phyloP scores from a whole-genome alignment of 2,888 invertebrate species.

The Pterostichus madidus region DNA sequence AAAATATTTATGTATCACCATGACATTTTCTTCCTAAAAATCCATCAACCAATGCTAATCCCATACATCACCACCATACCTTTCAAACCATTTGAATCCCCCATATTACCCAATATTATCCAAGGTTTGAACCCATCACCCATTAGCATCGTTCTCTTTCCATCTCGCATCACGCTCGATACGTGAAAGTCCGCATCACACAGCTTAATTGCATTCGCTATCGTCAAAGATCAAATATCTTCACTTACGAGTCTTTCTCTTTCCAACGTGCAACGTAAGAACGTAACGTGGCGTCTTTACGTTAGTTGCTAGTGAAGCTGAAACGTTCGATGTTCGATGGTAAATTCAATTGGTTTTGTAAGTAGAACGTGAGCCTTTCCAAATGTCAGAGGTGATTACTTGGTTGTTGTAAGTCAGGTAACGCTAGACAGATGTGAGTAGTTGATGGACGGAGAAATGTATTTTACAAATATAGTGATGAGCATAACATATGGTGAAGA shows the following conservation, averaged over 20 bases:
- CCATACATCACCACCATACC: background rate
- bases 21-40: no score
- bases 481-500: background rate
- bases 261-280: background rate
- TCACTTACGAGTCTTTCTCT: slow-evolving; percentile 17
- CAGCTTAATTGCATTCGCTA: slow-evolving; percentile 22
- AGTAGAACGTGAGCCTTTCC: slow-evolving; percentile 46
- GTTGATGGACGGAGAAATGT: background rate
- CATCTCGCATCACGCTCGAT: background rate
- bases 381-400: slow-evolving; percentile 50
- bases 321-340: slow-evolving; percentile 27
- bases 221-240: slow-evolving; percentile 26
- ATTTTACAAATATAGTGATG: background rate
- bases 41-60: no score
- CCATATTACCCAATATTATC: no score
- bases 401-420: background rate
- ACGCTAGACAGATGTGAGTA: background rate
- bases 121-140: background rate
- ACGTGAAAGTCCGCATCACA: slow-evolving; percentile 4
- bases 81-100: background rate
- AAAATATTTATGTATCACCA: no score
- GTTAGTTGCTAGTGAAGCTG: slow-evolving; percentile 8
- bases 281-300: background rate
- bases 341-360: slow-evolving; percentile 48
- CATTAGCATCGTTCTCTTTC: background rate